These are phyloP conservation scores for Perognathus longimembris DNA, from an alignment of 2,113 vertebrate species.

Conservation along the genomic window DNA sequence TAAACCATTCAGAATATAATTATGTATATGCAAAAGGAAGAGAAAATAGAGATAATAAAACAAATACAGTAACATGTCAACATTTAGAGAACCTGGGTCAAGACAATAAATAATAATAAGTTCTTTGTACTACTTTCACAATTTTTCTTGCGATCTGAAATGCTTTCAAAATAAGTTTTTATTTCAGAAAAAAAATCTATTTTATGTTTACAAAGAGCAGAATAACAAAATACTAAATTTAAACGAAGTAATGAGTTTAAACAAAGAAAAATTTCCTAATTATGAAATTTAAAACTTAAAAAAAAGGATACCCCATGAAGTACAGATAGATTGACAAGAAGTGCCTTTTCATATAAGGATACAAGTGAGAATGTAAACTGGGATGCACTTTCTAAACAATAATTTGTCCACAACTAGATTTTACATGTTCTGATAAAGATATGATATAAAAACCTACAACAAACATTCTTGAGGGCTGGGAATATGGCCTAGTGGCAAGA, in stretches of 20 bases:
- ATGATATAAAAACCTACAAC: constrained; percentile 40
- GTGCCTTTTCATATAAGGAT: not conserved
- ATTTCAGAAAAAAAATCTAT: not conserved
- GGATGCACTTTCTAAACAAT: constrained; percentile 42
- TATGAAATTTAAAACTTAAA: constrained; percentile 53
- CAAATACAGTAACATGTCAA: constrained; percentile 35
- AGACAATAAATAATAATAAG: constrained; percentile 38
- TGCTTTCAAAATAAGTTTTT: constrained; percentile 54
- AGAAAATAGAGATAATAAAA: constrained; percentile 10
- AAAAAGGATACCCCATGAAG: not conserved
- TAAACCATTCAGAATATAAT: not conserved
- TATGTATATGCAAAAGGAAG: not conserved
- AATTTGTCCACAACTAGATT: constrained; percentile 26
- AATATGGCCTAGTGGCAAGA: no score
- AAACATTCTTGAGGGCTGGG: constrained; percentile 22
- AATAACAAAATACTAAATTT: constrained; percentile 33
- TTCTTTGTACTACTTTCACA: not conserved
- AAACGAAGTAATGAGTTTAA: constrained; percentile 57
- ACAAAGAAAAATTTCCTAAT: constrained; percentile 10
- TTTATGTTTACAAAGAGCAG: constrained; percentile 29
- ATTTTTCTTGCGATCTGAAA: constrained; percentile 46
- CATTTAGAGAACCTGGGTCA: not conserved
- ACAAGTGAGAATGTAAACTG: constrained; percentile 27
- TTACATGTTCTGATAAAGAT: constrained; percentile 37
- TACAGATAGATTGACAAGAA: constrained; percentile 22